Percentiles rank a stretch among this genome's conserved stretches.
phyloP scores from a whole-genome alignment of 1,140 invertebrate genomes.

The Lamellibrachia luymesi region DNA sequence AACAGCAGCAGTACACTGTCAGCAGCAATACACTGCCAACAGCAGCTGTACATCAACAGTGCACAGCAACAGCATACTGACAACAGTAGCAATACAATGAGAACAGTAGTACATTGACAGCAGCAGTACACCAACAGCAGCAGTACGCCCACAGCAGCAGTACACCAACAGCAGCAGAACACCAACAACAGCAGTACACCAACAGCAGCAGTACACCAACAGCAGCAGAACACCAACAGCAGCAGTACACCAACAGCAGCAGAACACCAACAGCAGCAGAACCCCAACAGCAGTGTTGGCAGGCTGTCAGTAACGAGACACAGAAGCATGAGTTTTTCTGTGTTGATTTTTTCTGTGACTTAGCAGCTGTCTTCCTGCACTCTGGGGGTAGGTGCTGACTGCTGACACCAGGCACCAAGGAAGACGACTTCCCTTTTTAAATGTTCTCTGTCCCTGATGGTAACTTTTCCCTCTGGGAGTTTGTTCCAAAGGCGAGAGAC shows the following conservation, averaged over 20 bases:
- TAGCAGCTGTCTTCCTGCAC: neutral
- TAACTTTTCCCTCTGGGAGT: too few species aligned
- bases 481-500: too few species aligned
- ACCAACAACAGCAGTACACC: neutral
- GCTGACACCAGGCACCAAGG: too few species aligned
- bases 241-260: neutral
- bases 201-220: neutral
- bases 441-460: too few species aligned
- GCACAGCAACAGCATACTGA: neutral
- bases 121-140: neutral
- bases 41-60: neutral
- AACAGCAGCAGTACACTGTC: neutral
- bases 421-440: too few species aligned
- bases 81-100: neutral
- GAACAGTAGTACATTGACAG: neutral
- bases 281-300: neutral
- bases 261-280: neutral
- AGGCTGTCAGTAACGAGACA: neutral
- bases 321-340: neutral
- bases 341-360: too few species aligned
- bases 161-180: neutral
- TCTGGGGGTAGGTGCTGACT: neutral
- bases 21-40: neutral
- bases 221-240: neutral
- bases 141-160: neutral